Evolutionary conservation across 2,888 invertebrate genomes (phyloP).

Genomic region (Plagiodera versicolora): DNA sequence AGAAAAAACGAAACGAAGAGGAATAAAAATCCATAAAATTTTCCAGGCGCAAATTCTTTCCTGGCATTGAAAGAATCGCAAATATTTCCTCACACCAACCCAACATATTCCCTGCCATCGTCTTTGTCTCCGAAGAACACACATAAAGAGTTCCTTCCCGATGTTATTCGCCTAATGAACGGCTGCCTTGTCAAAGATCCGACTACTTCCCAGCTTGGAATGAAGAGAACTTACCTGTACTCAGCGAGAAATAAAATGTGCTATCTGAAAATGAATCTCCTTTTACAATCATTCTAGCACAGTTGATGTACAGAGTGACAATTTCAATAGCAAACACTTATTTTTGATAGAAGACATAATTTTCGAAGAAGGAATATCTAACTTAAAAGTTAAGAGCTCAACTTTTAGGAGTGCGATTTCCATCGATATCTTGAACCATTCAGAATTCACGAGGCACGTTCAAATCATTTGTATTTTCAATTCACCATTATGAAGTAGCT

Average conservation of each 20-base stretch:
- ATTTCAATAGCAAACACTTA: too few species aligned
- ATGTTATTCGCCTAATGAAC: constrained; percentile 27
- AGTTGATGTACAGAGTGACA: constrained; percentile 25
- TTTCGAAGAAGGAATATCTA: too few species aligned
- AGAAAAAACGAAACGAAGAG: too few species aligned
- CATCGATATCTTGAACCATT: too few species aligned
- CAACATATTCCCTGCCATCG: neutral
- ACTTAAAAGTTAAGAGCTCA: too few species aligned
- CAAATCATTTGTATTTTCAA: too few species aligned
- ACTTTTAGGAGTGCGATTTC: too few species aligned
- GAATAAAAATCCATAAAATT: too few species aligned
- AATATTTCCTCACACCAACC: neutral
- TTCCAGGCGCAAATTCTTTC: too few species aligned
- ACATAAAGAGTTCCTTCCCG: constrained; percentile 14
- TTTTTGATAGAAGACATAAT: too few species aligned
- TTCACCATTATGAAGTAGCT: too few species aligned
- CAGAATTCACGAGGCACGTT: too few species aligned
- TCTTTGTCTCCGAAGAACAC: constrained; percentile 21
- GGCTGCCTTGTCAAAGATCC: constrained; percentile 27
- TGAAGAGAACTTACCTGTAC: constrained; percentile 26
- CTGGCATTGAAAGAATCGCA: neutral
- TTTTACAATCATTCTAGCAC: constrained; percentile 32
- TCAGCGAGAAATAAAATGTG: constrained; percentile 34
- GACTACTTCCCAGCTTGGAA: constrained; percentile 24
- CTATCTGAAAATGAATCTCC: constrained; percentile 37